A percentile compares a stretch with the other conserved stretches of the same genome.
phyloP scores from a whole-genome alignment of 1,140 invertebrate species.

The Arion vulgaris region DNA sequence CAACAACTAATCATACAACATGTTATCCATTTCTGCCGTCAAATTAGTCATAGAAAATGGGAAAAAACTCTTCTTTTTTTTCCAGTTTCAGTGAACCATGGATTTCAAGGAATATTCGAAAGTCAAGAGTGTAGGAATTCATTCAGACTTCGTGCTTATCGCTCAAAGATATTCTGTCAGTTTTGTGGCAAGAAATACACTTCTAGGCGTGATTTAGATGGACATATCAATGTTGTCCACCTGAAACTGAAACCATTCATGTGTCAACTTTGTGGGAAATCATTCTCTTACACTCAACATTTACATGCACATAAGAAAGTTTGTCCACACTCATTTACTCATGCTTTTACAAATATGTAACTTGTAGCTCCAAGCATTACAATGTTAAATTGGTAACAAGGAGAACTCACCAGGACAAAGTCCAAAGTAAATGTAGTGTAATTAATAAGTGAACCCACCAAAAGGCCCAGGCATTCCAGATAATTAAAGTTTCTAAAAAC shows the following conservation, averaged over 20 bases:
- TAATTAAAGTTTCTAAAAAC: too few relatives aligned
- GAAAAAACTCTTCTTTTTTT: neutral
- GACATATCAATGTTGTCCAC: constrained; percentile 40
- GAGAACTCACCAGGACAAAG: too few relatives aligned
- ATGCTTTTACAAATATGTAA: neutral
- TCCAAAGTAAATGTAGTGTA: too few relatives aligned
- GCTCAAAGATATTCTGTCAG: constrained; percentile 32
- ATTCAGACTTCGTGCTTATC: constrained; percentile 20
- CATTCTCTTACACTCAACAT: constrained; percentile 19
- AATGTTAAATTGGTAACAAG: too few relatives aligned
- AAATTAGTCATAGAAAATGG: too few relatives aligned
- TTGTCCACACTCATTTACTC: neutral
- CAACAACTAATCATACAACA: too few relatives aligned
- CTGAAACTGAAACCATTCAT: constrained; percentile 33
- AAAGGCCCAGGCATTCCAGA: neutral
- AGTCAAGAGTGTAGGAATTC: constrained; percentile 18
- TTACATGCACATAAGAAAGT: constrained; percentile 20
- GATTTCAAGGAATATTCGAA: neutral
- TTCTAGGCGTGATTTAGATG: constrained; percentile 36
- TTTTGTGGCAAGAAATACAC: constrained; percentile 36
- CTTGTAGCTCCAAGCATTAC: too few relatives aligned
- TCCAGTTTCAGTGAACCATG: constrained; percentile 3
- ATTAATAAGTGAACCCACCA: neutral
- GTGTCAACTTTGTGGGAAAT: constrained; percentile 1
- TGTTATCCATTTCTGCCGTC: too few relatives aligned